Conservation (phyloP, 2,888 invertebrate species). For the Stramonita haemastoma region DNA sequence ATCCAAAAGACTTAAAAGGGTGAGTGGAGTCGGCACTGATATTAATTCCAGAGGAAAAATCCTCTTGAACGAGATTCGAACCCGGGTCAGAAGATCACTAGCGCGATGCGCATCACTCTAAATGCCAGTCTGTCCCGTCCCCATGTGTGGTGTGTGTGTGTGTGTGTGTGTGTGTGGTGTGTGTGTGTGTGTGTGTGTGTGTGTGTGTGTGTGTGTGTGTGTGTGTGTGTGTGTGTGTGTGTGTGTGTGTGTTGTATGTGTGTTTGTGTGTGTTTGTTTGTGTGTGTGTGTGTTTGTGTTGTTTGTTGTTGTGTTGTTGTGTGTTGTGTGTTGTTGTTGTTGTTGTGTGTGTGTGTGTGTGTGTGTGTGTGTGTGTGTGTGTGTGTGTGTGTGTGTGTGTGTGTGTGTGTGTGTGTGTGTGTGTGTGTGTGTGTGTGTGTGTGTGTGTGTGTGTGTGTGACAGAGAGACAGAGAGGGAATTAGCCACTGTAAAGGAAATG, state of each 20-base stretch:
- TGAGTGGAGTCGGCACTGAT: too few species aligned
- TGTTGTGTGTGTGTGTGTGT: background rate
- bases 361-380: background rate
- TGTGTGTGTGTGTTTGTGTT: background rate
- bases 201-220: background rate
- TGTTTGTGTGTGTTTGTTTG: background rate
- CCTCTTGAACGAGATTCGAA: too few species aligned
- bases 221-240: background rate
- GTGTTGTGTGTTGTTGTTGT: background rate
- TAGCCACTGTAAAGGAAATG: background rate
- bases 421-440: background rate
- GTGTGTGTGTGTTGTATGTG: background rate
- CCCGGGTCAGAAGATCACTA: too few species aligned
- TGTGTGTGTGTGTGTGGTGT: background rate
- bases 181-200: background rate
- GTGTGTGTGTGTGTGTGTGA: background rate
- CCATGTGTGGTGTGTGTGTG: background rate
- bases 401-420: background rate
- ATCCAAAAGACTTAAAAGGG: too few species aligned
- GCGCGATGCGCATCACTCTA: too few species aligned
- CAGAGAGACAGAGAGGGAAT: background rate
- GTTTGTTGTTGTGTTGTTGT: background rate
- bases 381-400: background rate
- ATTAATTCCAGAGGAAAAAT: too few species aligned
- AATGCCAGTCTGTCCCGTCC: too few species aligned